A percentile compares a stretch with the other conserved stretches of the same genome.
Conservation (phyloP, 1,140 invertebrate species). For the Leguminivora glycinivorella region DNA sequence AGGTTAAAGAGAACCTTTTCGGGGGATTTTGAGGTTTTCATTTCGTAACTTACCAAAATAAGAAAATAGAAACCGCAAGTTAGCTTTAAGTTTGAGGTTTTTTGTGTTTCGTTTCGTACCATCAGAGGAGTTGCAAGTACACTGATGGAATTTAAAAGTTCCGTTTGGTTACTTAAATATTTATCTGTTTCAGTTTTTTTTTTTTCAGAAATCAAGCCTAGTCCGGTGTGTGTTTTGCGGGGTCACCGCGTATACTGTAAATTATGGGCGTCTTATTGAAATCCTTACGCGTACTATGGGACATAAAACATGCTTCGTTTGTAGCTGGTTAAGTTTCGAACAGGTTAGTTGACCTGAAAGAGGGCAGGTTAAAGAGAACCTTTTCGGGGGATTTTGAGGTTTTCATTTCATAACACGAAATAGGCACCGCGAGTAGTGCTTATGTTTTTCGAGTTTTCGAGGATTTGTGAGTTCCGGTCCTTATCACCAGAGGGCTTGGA, state of each 20-base stretch:
- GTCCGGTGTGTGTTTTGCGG: slow-evolving; percentile 76
- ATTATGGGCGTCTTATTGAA: slow-evolving; percentile 77
- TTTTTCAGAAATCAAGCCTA: slow-evolving; percentile 62
- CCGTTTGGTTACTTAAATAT: too few species aligned
- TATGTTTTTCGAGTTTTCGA: too few species aligned
- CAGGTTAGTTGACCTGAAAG: not conserved
- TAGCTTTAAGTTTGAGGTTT: too few species aligned
- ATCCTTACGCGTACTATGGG: slow-evolving; percentile 59
- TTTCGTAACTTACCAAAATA: not conserved
- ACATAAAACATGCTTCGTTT: slow-evolving; percentile 11
- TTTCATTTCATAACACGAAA: not conserved
- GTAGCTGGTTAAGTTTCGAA: not conserved
- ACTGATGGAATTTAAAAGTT: too few species aligned
- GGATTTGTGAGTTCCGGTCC: too few species aligned
- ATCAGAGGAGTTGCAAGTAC: too few species aligned
- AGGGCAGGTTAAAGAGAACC: not conserved
- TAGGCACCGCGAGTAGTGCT: too few species aligned
- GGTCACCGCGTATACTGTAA: slow-evolving; percentile 76
- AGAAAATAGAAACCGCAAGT: too few species aligned
- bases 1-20: not conserved
- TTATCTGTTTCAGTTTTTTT: too few species aligned
- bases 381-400: not conserved
- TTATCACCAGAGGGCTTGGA: too few species aligned
- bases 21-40: not conserved
- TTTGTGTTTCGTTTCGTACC: too few species aligned